A percentile compares a stretch with the other conserved stretches of the same genome.
Conservation (phyloP, 2,113 vertebrate species). For the Pluvianellus socialis region DNA sequence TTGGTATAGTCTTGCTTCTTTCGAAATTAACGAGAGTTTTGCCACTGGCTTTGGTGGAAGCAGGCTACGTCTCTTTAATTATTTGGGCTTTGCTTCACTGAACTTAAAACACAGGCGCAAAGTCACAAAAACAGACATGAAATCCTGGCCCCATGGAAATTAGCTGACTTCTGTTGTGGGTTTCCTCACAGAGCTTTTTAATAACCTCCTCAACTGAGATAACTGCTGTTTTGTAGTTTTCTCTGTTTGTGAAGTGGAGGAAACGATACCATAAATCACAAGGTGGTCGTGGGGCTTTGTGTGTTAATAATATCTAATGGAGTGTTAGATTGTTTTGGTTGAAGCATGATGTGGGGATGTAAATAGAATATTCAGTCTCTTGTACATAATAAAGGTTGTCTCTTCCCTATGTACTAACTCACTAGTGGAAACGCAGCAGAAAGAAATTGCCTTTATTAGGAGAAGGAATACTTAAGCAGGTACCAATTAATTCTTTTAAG, state of each 20-base stretch:
- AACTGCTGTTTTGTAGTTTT: conserved; percentile 2
- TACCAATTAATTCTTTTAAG: not conserved
- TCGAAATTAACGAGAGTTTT: conserved; percentile 46
- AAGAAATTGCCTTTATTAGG: not conserved
- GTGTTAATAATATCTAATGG: conserved; percentile 4
- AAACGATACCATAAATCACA: conserved; percentile 3
- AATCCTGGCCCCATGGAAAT: not conserved
- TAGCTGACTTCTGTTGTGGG: not conserved
- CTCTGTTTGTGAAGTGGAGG: not conserved
- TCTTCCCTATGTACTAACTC: not conserved
- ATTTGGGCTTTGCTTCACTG: conserved; percentile 10
- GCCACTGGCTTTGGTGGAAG: not conserved
- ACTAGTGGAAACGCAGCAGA: not conserved
- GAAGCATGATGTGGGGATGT: not conserved
- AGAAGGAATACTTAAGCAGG: not conserved
- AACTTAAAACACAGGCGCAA: not conserved
- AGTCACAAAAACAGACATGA: not conserved
- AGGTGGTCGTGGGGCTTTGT: not conserved
- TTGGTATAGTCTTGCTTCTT: not conserved
- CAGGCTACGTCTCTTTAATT: not conserved
- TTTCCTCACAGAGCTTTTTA: conserved; percentile 21
- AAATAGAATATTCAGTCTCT: not conserved
- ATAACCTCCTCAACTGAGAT: not conserved
- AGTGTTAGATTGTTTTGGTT: not conserved
- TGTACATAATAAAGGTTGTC: not conserved